Conservation (phyloP, 2,888 invertebrate species). For the Xestia sexstrigata region DNA sequence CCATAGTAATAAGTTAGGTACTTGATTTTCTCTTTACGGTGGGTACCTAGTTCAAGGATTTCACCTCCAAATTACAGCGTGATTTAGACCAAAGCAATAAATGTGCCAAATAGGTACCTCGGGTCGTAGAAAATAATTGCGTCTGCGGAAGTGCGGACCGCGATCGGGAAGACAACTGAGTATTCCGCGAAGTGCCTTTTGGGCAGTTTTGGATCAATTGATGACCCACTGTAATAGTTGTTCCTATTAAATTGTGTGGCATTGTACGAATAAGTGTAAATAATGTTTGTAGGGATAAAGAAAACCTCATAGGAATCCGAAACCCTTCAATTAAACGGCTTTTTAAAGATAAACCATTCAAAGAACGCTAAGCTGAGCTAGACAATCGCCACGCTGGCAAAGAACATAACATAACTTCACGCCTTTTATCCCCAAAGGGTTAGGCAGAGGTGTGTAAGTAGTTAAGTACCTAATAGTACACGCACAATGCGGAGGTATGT, state of each 20-base stretch:
- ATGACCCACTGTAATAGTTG: conserved; percentile 1
- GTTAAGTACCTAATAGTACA: no score
- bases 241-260: neutral
- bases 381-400: neutral
- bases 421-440: no score
- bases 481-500: no score
- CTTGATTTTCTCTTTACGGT: neutral
- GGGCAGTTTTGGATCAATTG: neutral
- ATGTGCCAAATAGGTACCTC: conserved; percentile 25
- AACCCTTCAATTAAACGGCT: neutral
- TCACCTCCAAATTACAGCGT: conserved; percentile 19
- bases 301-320: neutral
- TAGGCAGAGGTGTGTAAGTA: no score
- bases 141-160: neutral
- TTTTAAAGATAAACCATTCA: neutral
- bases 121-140: conserved; percentile 23
- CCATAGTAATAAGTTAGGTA: no score
- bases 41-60: neutral
- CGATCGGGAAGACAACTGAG: neutral
- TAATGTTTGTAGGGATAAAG: neutral
- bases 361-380: neutral
- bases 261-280: neutral
- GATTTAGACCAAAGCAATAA: conserved; percentile 38
- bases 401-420: no score
- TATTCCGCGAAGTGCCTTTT: neutral